Conservation (phyloP, 2,888 invertebrate species). For the Pollenia angustigena region DNA sequence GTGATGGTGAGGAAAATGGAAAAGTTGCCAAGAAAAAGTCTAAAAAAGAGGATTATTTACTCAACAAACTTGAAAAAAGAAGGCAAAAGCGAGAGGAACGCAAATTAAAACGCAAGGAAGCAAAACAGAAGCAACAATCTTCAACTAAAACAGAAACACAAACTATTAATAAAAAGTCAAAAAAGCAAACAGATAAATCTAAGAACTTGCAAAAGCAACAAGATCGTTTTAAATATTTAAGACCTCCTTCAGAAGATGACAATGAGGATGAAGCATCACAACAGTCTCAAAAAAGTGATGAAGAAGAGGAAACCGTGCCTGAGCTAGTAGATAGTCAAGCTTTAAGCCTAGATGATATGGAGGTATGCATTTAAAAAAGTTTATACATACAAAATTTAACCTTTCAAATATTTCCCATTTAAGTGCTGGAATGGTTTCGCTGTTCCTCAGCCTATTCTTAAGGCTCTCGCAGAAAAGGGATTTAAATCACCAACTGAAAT, state of each 20-base stretch:
- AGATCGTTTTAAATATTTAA: constrained; percentile 79
- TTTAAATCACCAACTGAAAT: constrained; percentile 95
- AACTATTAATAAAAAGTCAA: constrained; percentile 64
- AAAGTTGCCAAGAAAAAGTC: constrained; percentile 36
- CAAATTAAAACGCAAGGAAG: constrained; percentile 62
- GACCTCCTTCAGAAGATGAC: constrained; percentile 76
- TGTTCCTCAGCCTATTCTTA: constrained; percentile 88
- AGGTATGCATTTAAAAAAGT: constrained; percentile 70
- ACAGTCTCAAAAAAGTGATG: constrained; percentile 73
- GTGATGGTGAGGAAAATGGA: constrained; percentile 4
- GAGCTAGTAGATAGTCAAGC: constrained; percentile 60
- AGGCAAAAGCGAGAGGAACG: constrained; percentile 79
- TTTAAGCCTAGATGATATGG: constrained; percentile 75
- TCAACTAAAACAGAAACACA: not conserved
- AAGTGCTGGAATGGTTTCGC: constrained; percentile 88
- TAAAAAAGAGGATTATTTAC: constrained; percentile 78
- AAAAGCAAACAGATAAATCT: not conserved
- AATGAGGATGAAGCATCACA: constrained; percentile 68
- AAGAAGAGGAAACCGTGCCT: constrained; percentile 72
- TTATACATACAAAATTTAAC: not conserved
- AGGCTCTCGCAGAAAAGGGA: constrained; percentile 90
- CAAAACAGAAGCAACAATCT: constrained; percentile 75
- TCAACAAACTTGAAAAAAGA: constrained; percentile 75
- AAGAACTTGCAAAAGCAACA: constrained; percentile 54
- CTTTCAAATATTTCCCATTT: constrained; percentile 27